Conservation (phyloP, 2,888 invertebrate species). For the Monoplex corrugatus region DNA sequence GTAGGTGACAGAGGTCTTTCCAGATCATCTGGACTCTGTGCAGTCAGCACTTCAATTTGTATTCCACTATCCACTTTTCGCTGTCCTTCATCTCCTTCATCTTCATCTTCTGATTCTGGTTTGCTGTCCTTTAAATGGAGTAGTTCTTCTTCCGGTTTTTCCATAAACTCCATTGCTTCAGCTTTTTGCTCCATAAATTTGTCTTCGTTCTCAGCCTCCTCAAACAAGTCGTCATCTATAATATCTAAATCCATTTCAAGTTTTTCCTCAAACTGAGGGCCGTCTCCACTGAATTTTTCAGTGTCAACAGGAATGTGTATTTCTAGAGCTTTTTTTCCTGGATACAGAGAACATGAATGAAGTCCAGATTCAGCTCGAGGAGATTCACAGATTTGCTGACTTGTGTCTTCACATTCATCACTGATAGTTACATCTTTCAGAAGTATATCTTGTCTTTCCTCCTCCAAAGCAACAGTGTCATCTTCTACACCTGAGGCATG, state of each 20-base stretch:
- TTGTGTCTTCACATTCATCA: slow-evolving; percentile 54
- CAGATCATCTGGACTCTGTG: slow-evolving; percentile 81
- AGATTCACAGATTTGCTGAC: slow-evolving; percentile 7
- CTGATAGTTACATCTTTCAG: slow-evolving; percentile 38
- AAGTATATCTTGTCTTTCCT: slow-evolving; percentile 11
- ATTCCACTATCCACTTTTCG: slow-evolving; percentile 60
- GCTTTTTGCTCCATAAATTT: slow-evolving; percentile 57
- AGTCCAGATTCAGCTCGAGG: slow-evolving; percentile 40
- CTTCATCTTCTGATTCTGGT: slow-evolving; percentile 58
- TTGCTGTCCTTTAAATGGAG: slow-evolving; percentile 58
- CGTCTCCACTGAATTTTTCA: slow-evolving; percentile 9
- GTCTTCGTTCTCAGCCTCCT: slow-evolving; percentile 52
- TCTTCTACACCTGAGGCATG: background rate
- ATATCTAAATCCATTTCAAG: slow-evolving; percentile 50
- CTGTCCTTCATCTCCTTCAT: slow-evolving; percentile 47
- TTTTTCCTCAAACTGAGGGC: slow-evolving; percentile 43
- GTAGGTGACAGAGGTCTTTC: slow-evolving; percentile 84
- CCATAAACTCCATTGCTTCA: slow-evolving; percentile 50
- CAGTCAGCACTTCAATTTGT: slow-evolving; percentile 39
- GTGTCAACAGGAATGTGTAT: slow-evolving; percentile 1
- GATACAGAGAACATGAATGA: slow-evolving; percentile 63
- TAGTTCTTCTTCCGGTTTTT: slow-evolving; percentile 60
- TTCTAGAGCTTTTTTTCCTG: slow-evolving; percentile 71
- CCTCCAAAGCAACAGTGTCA: slow-evolving; percentile 50
- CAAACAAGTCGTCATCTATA: slow-evolving; percentile 48